These are phyloP conservation scores for Amphiprion clarkii DNA, from an alignment of 2,797 vertebrate genomes.

Conservation along the genomic window DNA sequence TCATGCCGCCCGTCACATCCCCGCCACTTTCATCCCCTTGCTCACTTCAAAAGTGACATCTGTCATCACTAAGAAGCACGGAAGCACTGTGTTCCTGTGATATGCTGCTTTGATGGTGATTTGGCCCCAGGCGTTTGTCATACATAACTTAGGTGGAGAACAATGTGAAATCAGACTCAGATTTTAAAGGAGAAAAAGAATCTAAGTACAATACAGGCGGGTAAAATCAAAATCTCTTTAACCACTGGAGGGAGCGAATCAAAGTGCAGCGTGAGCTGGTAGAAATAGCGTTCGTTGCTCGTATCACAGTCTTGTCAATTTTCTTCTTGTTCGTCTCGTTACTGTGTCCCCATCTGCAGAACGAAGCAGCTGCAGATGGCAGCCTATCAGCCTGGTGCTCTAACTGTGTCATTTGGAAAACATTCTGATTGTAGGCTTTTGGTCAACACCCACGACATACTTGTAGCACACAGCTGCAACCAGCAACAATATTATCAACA, in stretches of 20 bases:
- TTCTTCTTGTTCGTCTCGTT: constrained; percentile 85
- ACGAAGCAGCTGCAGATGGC: constrained; percentile 58
- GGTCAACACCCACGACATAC: constrained; percentile 17
- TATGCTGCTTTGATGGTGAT: constrained; percentile 89
- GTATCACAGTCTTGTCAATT: constrained; percentile 88
- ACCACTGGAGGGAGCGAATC: constrained; percentile 89
- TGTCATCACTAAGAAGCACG: constrained; percentile 89
- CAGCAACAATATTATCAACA: constrained; percentile 44
- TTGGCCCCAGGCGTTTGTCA: constrained; percentile 90
- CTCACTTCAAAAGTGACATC: constrained; percentile 89
- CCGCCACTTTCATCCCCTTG: constrained; percentile 85
- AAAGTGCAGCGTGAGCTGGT: constrained; percentile 86
- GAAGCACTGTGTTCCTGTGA: constrained; percentile 85
- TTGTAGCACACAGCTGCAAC: constrained; percentile 20
- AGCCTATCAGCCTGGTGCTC: constrained; percentile 46
- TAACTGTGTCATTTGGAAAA: constrained; percentile 47
- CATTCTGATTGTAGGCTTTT: constrained; percentile 37
- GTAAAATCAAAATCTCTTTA: constrained; percentile 89
- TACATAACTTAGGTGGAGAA: constrained; percentile 90
- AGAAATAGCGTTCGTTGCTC: constrained; percentile 78
- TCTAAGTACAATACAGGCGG: constrained; percentile 85
- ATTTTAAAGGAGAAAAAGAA: constrained; percentile 82
- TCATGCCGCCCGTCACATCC: constrained; percentile 81
- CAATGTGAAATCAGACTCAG: constrained; percentile 88
- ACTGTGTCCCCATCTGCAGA: constrained; percentile 76